Conservation (phyloP, 2,113 vertebrate genomes). For the Laticauda colubrina region DNA sequence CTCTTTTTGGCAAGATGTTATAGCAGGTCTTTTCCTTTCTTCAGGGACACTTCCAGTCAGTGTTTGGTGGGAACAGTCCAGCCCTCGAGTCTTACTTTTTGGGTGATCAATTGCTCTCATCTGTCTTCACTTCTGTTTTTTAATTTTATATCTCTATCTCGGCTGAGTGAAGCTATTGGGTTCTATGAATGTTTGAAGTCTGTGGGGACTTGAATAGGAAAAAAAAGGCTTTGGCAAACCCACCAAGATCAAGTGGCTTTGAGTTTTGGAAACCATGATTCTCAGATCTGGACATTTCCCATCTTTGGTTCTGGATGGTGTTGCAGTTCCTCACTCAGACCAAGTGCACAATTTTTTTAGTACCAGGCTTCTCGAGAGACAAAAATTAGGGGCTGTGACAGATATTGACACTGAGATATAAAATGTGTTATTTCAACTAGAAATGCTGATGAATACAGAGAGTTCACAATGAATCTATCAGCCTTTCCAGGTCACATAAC, state of each 20-base stretch:
- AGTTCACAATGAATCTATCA: not conserved
- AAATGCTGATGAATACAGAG: not conserved
- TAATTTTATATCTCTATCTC: not conserved
- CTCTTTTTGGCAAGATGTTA: not conserved
- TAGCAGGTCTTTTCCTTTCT: not conserved
- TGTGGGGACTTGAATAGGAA: not conserved
- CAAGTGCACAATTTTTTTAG: not conserved
- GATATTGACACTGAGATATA: not conserved
- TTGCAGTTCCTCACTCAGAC: not conserved
- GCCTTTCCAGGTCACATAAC: too few species aligned
- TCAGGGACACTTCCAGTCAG: not conserved
- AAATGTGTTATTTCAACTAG: not conserved
- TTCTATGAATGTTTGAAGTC: not conserved
- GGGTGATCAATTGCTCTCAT: not conserved
- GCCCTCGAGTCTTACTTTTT: not conserved
- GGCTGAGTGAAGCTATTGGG: not conserved
- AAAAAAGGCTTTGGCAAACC: not conserved
- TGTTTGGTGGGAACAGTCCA: not conserved
- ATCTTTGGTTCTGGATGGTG: not conserved
- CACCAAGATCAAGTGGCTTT: not conserved
- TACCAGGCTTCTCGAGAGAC: not conserved
- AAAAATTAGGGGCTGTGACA: not conserved
- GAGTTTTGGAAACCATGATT: not conserved
- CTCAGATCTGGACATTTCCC: not conserved
- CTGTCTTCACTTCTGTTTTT: not conserved